These are phyloP conservation scores for Perithous albicinctus DNA, from an alignment of 2,888 invertebrate genomes.

Conservation along the genomic window DNA sequence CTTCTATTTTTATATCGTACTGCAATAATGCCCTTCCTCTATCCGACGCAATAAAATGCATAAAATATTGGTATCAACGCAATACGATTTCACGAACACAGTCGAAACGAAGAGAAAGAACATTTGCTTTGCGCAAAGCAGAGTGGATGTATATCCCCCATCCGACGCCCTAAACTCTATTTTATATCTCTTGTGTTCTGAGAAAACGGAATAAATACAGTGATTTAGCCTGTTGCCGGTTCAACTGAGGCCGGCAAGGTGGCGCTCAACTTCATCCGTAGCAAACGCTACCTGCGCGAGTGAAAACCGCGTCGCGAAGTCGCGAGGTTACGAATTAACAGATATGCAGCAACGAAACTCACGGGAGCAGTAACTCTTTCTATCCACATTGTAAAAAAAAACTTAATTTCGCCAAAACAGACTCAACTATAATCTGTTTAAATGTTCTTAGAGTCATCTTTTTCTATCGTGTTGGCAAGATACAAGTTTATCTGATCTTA, in stretches of 20 bases:
- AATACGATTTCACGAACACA: constrained; percentile 73
- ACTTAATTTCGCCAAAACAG: background rate
- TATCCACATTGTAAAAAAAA: background rate
- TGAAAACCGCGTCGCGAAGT: background rate
- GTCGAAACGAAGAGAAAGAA: constrained; percentile 74
- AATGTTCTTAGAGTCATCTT: background rate
- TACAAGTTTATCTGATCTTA: background rate
- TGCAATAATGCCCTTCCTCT: no score
- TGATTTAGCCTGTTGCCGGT: background rate
- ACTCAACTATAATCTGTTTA: background rate
- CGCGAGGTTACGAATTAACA: background rate
- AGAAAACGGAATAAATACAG: background rate
- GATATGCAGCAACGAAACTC: background rate
- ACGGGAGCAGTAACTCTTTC: background rate
- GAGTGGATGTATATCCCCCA: background rate
- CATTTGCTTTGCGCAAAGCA: constrained; percentile 77
- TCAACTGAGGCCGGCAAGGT: background rate
- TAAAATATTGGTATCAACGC: constrained; percentile 71
- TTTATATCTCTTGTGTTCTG: background rate
- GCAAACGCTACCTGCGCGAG: background rate
- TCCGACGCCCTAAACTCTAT: background rate
- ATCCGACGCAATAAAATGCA: no score
- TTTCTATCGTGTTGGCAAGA: background rate
- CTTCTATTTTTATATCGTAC: no score
- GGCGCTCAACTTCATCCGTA: background rate